Base-by-base conservation (phyloP, 2,888 invertebrate genomes). In the Ypsolopha scabrella region DNA sequence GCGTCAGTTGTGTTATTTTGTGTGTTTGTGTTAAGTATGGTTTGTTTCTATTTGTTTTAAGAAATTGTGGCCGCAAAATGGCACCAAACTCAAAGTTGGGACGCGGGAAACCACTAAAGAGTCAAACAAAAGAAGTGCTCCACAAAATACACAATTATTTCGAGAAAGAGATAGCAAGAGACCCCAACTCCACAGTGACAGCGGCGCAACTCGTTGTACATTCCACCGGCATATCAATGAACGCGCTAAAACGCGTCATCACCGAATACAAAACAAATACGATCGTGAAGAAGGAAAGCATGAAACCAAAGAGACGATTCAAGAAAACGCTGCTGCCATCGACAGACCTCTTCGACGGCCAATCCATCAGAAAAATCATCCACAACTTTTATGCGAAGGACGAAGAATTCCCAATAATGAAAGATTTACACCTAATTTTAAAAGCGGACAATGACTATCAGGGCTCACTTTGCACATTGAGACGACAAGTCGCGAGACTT, bases 391-490 rank as follows among this genome's bases (percentile, higher is more conserved):
- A 67, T 51, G 63, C 59, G 1, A 61, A 61, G 55, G 62, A 64
- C 41, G 64, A 63, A 43, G 64, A 64, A 45, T 65, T 67, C 43
- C 64, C 64, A 1, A 57, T 62, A 7, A 67, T 65, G 64, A 62
- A 59, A 54, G 64, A 67, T 36, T 58, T 67, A 41, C 63, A 60
- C 48, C 54, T 64, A 44, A 62, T 67, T 33, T 51, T 67, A 1
- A 67, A 65, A 57, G 62, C 60, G 7, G 64, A 65, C 50, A 56
- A 65, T 10, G 64, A 65, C 53, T 65, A 65, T 50, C 65, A 64
- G 53, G 65, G 65, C 45, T 64, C 66, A 0, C 51, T 67, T 6
- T 61, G 62, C 53, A 64, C 65, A 6, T 54, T 67, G 47, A 53
- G 66, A 51, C 56, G 63, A 41, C 63, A 64, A 48, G 62, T 67